Conservation (phyloP, 2,113 vertebrate species). For the Nesogale talazaci region DNA sequence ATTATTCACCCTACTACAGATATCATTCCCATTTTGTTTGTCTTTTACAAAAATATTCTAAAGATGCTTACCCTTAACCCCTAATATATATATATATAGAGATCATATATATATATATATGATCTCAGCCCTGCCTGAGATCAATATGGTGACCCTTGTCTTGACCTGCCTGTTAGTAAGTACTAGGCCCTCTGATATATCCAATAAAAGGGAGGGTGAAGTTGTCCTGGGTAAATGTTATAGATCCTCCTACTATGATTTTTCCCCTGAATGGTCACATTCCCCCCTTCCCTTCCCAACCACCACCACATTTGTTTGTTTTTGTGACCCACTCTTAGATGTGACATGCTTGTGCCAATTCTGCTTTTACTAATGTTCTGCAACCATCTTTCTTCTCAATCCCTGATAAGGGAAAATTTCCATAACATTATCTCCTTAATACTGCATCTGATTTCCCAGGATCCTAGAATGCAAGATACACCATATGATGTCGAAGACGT, state of each 20-base stretch:
- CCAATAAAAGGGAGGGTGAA: not conserved
- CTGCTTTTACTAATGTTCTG: not conserved
- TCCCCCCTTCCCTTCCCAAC: too few relatives aligned
- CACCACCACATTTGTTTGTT: too few relatives aligned
- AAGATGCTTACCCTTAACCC: slow-evolving; percentile 16
- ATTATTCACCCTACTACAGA: not conserved
- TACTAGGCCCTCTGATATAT: not conserved
- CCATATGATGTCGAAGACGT: not conserved
- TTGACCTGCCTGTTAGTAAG: not conserved
- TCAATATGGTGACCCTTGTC: not conserved
- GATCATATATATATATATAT: too few relatives aligned
- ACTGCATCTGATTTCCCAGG: not conserved
- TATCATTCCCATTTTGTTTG: not conserved
- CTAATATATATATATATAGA: too few relatives aligned
- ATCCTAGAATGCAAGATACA: not conserved
- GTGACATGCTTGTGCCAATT: not conserved
- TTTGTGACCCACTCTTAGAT: not conserved
- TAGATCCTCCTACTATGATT: not conserved
- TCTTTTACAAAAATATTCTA: slow-evolving; percentile 45
- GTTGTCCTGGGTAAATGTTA: not conserved
- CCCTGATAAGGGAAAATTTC: not conserved
- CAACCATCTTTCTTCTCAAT: not conserved
- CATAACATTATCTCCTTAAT: not conserved
- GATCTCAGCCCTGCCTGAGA: not conserved
- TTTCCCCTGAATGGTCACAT: not conserved